Percentiles rank a stretch among this genome's conserved stretches.
Evolutionary conservation across 30 jellyfish, hydroid and myxozoan species (phyloP).

Genomic region (Sanderia malayensis): DNA sequence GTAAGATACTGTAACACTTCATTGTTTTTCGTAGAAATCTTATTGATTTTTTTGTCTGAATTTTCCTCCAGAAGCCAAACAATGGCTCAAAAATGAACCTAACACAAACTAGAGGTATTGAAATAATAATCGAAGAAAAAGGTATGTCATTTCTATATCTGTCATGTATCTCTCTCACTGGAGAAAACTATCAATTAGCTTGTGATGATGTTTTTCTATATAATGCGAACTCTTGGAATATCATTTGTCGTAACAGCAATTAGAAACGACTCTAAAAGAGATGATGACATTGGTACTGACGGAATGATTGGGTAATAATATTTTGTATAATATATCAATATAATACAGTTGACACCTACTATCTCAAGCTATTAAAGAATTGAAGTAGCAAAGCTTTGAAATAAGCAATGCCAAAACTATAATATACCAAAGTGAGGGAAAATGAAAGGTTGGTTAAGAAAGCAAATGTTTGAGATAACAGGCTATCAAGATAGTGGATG

Average conservation of each 20-base stretch:
- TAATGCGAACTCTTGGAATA: too few relatives aligned
- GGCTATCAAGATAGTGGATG: too few relatives aligned
- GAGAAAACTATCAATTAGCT: too few relatives aligned
- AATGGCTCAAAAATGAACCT: conserved; percentile 46
- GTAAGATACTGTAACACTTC: not conserved
- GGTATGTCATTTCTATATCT: too few relatives aligned
- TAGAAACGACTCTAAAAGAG: not conserved
- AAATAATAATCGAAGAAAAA: conserved; percentile 54
- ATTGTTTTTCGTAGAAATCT: not conserved
- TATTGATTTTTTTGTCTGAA: not conserved
- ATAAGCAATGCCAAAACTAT: too few relatives aligned
- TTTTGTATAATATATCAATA: too few relatives aligned
- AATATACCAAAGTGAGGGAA: not conserved
- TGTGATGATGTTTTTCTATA: too few relatives aligned
- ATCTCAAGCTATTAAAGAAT: too few relatives aligned
- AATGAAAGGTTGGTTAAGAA: too few relatives aligned
- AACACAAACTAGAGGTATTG: conserved; percentile 57
- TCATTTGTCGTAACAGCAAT: not conserved
- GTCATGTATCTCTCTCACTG: too few relatives aligned
- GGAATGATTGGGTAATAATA: conserved; percentile 60
- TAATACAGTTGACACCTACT: too few relatives aligned
- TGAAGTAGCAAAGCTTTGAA: not conserved
- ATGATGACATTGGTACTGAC: conserved; percentile 53
- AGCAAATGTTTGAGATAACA: too few relatives aligned
- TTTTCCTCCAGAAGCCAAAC: conserved; percentile 18